phyloP scores from a whole-genome alignment of 2,113 vertebrate species.

The Puntigrus tetrazona region DNA sequence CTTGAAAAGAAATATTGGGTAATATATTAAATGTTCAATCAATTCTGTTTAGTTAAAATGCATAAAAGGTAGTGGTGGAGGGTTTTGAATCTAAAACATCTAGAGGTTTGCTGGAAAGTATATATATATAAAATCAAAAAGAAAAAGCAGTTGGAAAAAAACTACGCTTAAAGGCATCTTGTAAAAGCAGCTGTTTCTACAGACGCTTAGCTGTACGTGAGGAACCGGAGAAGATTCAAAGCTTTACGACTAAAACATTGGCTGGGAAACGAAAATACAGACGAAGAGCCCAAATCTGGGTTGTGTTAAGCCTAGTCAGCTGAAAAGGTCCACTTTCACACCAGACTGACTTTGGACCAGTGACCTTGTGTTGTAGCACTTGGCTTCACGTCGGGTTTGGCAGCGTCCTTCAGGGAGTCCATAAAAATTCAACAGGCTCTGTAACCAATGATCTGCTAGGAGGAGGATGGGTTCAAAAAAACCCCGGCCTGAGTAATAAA shows the following conservation, averaged over 20 bases:
- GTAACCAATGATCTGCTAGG: slow-evolving; percentile 38
- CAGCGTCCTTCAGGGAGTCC: slow-evolving; percentile 58
- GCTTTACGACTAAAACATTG: slow-evolving; percentile 11
- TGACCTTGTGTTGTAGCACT: slow-evolving; percentile 54
- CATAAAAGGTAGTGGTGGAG: too few relatives aligned
- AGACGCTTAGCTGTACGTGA: background rate
- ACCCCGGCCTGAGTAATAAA: slow-evolving; percentile 55
- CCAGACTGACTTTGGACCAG: slow-evolving; percentile 49
- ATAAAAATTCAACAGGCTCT: slow-evolving; percentile 50
- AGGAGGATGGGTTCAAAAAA: slow-evolving; percentile 42
- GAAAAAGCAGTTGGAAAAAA: too few relatives aligned
- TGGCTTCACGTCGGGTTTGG: slow-evolving; percentile 50
- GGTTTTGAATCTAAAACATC: too few relatives aligned
- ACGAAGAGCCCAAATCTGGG: slow-evolving; percentile 48
- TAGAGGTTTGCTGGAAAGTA: too few relatives aligned
- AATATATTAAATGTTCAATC: too few relatives aligned
- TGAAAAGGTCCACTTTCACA: slow-evolving; percentile 42
- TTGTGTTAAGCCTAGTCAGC: slow-evolving; percentile 53
- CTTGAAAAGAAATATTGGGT: too few relatives aligned
- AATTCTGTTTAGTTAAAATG: too few relatives aligned
- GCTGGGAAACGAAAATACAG: background rate
- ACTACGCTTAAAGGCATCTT: too few relatives aligned
- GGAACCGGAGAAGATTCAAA: slow-evolving; percentile 29
- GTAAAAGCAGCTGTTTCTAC: background rate
- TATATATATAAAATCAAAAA: too few relatives aligned